Conservation (phyloP, 2,888 invertebrate genomes). For the Acrobasis repandana region DNA sequence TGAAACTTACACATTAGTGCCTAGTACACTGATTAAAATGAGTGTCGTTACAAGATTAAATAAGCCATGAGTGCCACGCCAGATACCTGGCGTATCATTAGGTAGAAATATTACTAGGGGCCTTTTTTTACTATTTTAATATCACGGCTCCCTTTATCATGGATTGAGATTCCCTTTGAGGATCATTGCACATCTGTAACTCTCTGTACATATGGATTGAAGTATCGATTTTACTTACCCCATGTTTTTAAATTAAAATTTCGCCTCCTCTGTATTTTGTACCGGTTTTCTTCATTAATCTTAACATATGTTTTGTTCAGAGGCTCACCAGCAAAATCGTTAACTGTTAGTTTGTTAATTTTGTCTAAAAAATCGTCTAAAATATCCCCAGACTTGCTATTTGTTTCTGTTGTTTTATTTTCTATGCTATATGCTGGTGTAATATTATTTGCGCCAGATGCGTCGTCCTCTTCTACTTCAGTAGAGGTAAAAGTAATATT, state of each 20-base stretch:
- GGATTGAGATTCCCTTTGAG: no score
- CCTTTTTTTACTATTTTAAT: no score
- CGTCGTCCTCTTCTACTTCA: neutral
- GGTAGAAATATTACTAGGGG: no score
- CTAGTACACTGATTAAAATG: no score
- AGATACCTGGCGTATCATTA: no score
- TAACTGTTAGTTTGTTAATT: conserved; percentile 3
- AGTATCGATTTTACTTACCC: neutral
- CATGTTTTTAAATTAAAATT: conserved; percentile 3
- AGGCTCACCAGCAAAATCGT: neutral
- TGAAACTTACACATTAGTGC: no score
- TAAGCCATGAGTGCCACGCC: no score
- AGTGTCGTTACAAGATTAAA: no score
- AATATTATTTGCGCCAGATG: neutral
- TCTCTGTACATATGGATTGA: no score
- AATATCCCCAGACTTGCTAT: no score
- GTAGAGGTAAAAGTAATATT: neutral
- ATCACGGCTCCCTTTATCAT: no score
- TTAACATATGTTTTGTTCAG: conserved; percentile 2
- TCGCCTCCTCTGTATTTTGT: neutral
- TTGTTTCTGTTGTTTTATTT: neutral
- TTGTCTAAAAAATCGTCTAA: neutral
- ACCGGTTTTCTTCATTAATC: neutral
- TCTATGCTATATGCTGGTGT: neutral
- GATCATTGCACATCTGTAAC: no score